Evolutionary conservation across 2,797 vertebrate genomes (phyloP), one percentile per base, ranked within the genome.

Genomic region (Mus minutoides): DNA sequence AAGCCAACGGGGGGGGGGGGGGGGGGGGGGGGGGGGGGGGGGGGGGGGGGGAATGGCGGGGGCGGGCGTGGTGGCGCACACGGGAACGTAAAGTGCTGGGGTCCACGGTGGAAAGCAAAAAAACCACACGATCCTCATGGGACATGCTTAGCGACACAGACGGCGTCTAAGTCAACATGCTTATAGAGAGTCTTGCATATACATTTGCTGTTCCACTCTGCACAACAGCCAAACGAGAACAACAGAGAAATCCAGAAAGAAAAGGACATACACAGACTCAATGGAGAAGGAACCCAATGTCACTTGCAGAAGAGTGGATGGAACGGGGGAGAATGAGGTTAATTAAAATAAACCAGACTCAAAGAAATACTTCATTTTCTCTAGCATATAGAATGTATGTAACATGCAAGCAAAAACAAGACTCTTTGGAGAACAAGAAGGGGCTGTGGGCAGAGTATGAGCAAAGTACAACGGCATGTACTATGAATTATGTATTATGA

Each of bases 111-210:
- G 52, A 19, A 34, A 76, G 71, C 10, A 54, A 52, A 16, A 58
- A 24, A 49, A 34, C 24, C 7, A 5, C 4, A 6, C 14, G 34
- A 26, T 37, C 34, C 6, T 0, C 2, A 1, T 9, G 58, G 5
- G 8, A 34, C 60, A 34, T 34, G 29, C 60, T 46, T 31, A 62
- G 40, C 37, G 31, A 19, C 13, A 69, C 22, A 6, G 24, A 56
- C 56, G 69, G 71, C 26, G 3, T 13, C 26, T 40, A 19, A 17
- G 73, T 49, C 56, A 77, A 31, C 40, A 49, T 2, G 7, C 56
- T 26, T 26, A 2, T 8, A 62, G 4, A 76, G 69, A 31, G 2
- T 21, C 29, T 49, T 17, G 40, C 17, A 60, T 54, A n/a, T 46
- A 2, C 26, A 56, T 62, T 22, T 24, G 19, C 2, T 5, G 29